Evolutionary conservation across 1,140 invertebrate species (phyloP).

Genomic region (Brachionus paranguensis): DNA sequence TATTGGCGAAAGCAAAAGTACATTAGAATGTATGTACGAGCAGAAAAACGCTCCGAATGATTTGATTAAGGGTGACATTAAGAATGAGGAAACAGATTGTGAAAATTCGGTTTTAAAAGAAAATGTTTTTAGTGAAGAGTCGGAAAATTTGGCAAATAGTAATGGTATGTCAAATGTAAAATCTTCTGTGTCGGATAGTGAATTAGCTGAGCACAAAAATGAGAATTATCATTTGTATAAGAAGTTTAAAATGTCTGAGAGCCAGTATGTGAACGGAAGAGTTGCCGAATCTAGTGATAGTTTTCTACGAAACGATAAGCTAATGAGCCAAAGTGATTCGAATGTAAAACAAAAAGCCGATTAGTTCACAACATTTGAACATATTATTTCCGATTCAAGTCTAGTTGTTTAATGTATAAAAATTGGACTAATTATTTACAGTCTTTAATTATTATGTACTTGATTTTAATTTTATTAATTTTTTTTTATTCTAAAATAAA

Average conservation of each 20-base stretch:
- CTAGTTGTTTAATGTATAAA: conserved; percentile 28
- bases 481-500: background rate
- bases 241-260: background rate
- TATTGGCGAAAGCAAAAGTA: background rate
- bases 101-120: background rate
- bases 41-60: background rate
- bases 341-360: background rate
- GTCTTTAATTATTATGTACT: background rate
- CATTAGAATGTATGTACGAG: conserved; percentile 4
- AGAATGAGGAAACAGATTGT: background rate
- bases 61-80: background rate
- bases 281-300: background rate
- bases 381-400: background rate
- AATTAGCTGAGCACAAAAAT: background rate
- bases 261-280: background rate
- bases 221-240: background rate
- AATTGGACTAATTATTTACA: background rate
- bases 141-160: background rate
- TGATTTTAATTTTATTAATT: background rate
- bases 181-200: background rate
- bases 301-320: background rate
- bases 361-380: background rate
- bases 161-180: background rate
- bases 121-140: background rate
- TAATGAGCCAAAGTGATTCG: background rate